Conservation (phyloP, 2,888 invertebrate species). For the Pediacus dermestoides region DNA sequence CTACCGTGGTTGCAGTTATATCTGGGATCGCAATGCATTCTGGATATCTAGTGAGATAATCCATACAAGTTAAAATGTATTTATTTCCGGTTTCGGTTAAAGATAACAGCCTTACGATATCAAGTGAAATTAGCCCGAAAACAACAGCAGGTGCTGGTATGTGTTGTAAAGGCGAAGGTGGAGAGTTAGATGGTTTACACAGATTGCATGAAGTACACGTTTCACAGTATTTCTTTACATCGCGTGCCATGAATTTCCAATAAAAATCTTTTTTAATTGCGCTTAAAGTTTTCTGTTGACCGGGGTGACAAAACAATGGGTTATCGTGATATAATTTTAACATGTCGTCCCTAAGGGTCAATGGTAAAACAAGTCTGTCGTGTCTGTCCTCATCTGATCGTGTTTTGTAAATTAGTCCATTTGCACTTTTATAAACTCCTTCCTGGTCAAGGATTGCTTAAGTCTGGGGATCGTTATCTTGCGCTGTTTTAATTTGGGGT, state of each 20-base stretch:
- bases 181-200: conserved; percentile 12
- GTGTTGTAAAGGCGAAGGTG: conserved; percentile 3
- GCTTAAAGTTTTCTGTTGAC: background rate
- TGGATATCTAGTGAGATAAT: conserved; percentile 23
- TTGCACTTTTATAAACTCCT: background rate
- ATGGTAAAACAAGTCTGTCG: conserved; percentile 3
- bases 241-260: conserved; percentile 24
- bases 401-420: conserved; percentile 1
- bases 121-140: conserved; percentile 21
- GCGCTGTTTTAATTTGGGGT: background rate
- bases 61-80: conserved; percentile 26
- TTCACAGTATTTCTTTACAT: conserved; percentile 19
- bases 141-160: conserved; percentile 12
- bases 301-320: background rate
- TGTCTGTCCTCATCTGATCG: background rate
- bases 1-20: conserved; percentile 20
- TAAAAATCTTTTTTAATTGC: conserved; percentile 13
- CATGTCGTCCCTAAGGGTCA: background rate
- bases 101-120: conserved; percentile 28
- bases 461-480: background rate
- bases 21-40: conserved; percentile 22
- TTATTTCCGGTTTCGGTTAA: conserved; percentile 18
- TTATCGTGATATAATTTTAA: conserved; percentile 21
- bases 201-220: conserved; percentile 24
- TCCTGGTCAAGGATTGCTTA: background rate